Evolutionary conservation across 2,113 vertebrate genomes (phyloP).

Genomic region (Illadopsis cleaveri): DNA sequence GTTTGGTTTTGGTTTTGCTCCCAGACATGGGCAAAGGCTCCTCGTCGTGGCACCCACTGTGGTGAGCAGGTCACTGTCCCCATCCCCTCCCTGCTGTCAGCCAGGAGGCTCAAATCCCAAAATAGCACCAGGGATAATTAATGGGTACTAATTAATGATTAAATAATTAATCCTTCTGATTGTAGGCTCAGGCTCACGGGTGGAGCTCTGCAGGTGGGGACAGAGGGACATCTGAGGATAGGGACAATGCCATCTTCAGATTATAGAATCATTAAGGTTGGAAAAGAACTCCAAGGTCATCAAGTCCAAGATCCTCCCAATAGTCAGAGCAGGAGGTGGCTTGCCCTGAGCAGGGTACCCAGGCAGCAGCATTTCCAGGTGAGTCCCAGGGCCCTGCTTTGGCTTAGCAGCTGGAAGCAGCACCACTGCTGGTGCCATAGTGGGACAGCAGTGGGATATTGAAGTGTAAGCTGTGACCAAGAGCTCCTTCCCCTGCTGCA

Average conservation of each 20-base stretch:
- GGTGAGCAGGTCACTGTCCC: neutral
- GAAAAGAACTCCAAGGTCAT: neutral
- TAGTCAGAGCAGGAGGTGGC: neutral
- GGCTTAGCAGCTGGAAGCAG: neutral
- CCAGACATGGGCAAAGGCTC: neutral
- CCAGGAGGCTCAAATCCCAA: neutral
- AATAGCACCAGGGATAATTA: neutral
- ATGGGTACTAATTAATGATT: neutral
- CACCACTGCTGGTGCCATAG: neutral
- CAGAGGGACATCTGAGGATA: neutral
- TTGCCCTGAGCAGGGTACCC: neutral
- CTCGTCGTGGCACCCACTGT: neutral
- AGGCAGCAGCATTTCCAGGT: neutral
- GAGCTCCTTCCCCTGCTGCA: neutral
- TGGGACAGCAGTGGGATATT: neutral
- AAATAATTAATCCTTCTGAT: neutral
- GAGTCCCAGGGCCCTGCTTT: neutral
- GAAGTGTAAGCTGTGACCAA: neutral
- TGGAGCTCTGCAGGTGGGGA: neutral
- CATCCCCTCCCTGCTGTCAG: neutral
- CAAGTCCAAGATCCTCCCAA: too few species aligned
- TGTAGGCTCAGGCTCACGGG: fast-evolving
- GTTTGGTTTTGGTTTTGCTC: neutral
- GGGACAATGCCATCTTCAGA: neutral
- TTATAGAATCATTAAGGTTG: too few species aligned